A percentile compares a stretch with the other conserved stretches of the same genome.
Evolutionary conservation across 1,140 invertebrate genomes (phyloP).

Genomic region (Magallana gigas): DNA sequence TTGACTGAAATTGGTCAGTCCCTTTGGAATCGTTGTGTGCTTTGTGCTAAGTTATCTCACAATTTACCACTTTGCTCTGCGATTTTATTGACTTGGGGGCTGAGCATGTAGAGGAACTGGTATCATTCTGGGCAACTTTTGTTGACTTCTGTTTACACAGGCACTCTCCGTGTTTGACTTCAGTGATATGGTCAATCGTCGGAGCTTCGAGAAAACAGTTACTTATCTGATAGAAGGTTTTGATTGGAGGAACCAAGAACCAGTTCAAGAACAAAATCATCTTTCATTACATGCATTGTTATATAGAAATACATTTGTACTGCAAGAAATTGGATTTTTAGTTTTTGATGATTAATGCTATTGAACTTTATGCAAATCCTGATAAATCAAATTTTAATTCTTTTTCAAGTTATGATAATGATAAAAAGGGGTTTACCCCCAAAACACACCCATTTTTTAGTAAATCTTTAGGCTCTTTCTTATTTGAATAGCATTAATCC

Average conservation of each 20-base stretch:
- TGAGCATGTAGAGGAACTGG: neutral
- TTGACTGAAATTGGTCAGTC: constrained; percentile 32
- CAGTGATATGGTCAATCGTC: constrained; percentile 3
- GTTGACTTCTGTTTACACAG: neutral
- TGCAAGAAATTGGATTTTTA: no score
- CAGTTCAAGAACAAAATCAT: neutral
- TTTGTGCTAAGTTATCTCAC: constrained; percentile 9
- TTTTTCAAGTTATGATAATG: no score
- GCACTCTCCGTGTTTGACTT: constrained; percentile 10
- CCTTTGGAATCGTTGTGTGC: neutral
- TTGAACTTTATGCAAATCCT: no score
- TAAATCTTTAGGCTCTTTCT: no score
- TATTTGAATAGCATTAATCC: no score
- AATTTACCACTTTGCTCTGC: constrained; percentile 1
- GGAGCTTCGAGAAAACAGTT: neutral
- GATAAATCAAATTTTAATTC: no score
- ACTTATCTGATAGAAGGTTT: neutral
- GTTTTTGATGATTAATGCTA: no score
- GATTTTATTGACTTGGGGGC: constrained; percentile 8
- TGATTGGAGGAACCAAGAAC: neutral
- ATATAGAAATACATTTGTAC: no score
- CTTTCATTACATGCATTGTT: no score
- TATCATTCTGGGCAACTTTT: neutral
- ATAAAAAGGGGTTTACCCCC: no score
- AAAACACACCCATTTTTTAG: no score